Evolutionary conservation across 2,113 vertebrate genomes (phyloP), one percentile per base, ranked within the genome.

Genomic region (Ptyas mucosa): DNA sequence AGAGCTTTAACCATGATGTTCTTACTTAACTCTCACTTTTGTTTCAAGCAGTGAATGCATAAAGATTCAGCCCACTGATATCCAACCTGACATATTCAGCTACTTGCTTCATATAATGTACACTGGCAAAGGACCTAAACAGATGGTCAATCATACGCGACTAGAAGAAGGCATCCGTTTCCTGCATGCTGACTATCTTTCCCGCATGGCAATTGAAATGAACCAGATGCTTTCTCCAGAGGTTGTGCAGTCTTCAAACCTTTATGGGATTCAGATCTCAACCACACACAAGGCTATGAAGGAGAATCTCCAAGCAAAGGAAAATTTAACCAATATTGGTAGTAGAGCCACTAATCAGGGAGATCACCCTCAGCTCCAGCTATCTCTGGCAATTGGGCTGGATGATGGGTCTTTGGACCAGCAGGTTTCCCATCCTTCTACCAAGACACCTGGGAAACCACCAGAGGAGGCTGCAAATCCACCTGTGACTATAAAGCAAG

Each of bases 51-150:
- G 99, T 2, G 99, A 99, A 95, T 99, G 99, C 95, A 99, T 99
- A 97, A 99, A 99, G 98, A 99, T 99, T 96, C 99, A 99, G 96
- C 99, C 99, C 90, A 97, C 98, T 1, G 99, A 99, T 97, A 99
- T 99, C 97, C 99, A 99, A 95, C 99, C 99, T 0, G 99, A 99
- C 92, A 98, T 99, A 95, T 99, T 99, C 97, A 99, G 99, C 97
- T 99, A 99, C 96, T 97, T 99, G 97, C 96, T 99, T 86, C 99
- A 99, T 96, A 98, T 99, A 95, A 99, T 99, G 99, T 99, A 99
- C 96, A 99, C 99, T 0, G 99, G 99, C 52, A 98, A 98, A 93
- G 98, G 99, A 91, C 99, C 99, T 12, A 98, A 99, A 93, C 99
- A 99, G 97, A 97, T 97, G 0, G 98, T 99, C 96, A 99, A 99